Percentiles rank a stretch among this genome's conserved stretches.
phyloP scores from a whole-genome alignment of 23 tunicate genomes.

The Styela plicata region DNA sequence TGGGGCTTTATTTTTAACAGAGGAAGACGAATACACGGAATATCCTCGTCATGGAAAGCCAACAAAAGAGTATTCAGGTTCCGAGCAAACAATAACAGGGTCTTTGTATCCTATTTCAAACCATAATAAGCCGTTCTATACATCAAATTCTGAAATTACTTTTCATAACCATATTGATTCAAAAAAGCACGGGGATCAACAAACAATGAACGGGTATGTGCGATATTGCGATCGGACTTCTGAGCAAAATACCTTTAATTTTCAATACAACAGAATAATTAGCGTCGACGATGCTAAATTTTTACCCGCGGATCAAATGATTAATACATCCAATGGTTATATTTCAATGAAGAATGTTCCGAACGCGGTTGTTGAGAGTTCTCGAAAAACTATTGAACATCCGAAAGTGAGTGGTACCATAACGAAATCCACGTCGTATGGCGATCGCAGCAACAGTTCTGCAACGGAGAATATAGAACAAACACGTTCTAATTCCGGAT shows the following conservation, averaged over 20 bases:
- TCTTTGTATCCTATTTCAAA: background rate
- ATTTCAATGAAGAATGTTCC: background rate
- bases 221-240: background rate
- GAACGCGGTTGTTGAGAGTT: background rate
- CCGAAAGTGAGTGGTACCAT: background rate
- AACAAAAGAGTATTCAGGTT: background rate
- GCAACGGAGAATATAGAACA: background rate
- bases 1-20: background rate
- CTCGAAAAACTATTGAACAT: background rate
- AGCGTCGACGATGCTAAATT: conserved; percentile 3
- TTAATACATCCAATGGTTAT: background rate
- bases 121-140: background rate
- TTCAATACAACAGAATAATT: background rate
- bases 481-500: background rate
- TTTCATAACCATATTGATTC: background rate
- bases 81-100: background rate
- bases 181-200: background rate
- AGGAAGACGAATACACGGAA: background rate
- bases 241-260: background rate
- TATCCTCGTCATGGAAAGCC: background rate
- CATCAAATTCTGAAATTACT: background rate
- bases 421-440: background rate
- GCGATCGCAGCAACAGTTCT: background rate
- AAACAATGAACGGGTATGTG: background rate
- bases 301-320: background rate